Evolutionary conservation across 2,888 invertebrate genomes (phyloP).

Genomic region (Cerastoderma edule): DNA sequence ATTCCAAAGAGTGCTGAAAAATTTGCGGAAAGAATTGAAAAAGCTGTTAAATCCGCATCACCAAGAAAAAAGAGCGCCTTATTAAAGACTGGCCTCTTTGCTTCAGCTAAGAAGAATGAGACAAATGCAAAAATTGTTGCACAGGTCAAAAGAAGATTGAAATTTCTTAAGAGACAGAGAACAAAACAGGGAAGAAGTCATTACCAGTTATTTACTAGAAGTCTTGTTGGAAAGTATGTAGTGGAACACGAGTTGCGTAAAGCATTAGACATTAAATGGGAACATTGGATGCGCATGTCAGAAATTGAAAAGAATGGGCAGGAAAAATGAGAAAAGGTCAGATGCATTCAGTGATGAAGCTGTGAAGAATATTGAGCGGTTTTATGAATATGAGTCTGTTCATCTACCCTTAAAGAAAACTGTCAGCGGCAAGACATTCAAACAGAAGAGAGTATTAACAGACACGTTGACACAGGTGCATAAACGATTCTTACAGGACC

Average conservation of each 20-base stretch:
- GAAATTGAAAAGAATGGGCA: conserved; percentile 22
- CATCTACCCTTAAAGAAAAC: conserved; percentile 31
- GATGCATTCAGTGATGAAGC: conserved; percentile 23
- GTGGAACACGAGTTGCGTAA: conserved; percentile 11
- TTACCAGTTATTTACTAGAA: background rate
- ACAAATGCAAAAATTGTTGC: conserved; percentile 28
- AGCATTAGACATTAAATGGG: conserved; percentile 28
- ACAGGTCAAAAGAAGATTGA: conserved; percentile 3
- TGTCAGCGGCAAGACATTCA: conserved; percentile 28
- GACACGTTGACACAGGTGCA: conserved; percentile 27
- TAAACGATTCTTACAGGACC: conserved; percentile 24
- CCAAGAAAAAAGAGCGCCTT: conserved; percentile 27
- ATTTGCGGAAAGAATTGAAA: conserved; percentile 15
- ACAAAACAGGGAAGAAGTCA: conserved; percentile 25
- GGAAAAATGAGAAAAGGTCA: conserved; percentile 13
- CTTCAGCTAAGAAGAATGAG: conserved; percentile 14
- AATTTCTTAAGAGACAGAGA: background rate
- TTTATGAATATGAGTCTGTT: conserved; percentile 27
- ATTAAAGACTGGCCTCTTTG: conserved; percentile 16
- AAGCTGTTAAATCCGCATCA: conserved; percentile 13
- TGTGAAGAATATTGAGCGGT: conserved; percentile 16
- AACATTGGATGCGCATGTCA: conserved; percentile 30
- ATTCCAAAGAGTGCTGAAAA: conserved; percentile 15
- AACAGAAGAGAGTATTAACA: conserved; percentile 30
- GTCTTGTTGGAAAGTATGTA: conserved; percentile 24